phyloP scores from a whole-genome alignment of 2,113 vertebrate genomes.

The Haemorhous mexicanus region DNA sequence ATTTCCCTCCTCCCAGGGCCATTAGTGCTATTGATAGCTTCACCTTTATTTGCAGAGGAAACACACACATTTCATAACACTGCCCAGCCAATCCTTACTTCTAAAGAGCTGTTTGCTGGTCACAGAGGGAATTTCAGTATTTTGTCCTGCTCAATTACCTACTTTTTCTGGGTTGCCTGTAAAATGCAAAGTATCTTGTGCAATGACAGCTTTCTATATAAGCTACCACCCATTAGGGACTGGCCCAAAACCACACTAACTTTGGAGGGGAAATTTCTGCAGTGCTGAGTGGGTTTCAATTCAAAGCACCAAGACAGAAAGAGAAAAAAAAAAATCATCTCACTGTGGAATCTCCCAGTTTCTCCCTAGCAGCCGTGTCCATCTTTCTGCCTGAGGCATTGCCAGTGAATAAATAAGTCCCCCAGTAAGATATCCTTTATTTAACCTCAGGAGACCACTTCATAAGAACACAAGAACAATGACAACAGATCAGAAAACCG shows the following conservation, averaged over 20 bases:
- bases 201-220: neutral
- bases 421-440: neutral
- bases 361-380: neutral
- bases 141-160: neutral
- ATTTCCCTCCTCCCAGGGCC: neutral
- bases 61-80: neutral
- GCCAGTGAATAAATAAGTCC: neutral
- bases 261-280: neutral
- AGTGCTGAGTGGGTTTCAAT: neutral
- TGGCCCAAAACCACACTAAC: neutral
- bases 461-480: neutral
- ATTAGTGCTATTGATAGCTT: neutral
- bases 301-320: neutral
- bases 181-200: neutral
- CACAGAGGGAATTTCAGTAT: neutral
- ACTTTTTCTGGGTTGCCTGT: neutral
- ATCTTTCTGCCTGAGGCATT: neutral
- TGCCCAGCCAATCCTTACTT: neutral
- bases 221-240: neutral
- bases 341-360: neutral
- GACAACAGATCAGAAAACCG: neutral
- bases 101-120: neutral
- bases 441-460: neutral
- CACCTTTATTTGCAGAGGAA: neutral
- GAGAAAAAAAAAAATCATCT: neutral